phyloP scores from a whole-genome alignment of 2,113 vertebrate genomes.

The Acrocephalus arundinaceus region DNA sequence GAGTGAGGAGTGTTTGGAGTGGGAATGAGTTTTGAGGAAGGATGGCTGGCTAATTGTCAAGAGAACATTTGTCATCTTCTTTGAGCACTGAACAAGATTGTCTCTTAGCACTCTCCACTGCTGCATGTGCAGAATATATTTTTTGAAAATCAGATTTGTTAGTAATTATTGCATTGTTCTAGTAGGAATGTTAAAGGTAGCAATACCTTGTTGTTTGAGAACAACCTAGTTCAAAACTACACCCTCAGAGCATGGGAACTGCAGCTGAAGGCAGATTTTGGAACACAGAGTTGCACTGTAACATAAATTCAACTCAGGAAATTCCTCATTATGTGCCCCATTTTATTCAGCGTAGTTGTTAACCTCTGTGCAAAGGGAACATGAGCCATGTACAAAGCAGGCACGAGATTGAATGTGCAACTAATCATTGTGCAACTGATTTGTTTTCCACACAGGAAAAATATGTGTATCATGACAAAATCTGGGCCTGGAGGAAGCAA shows the following conservation, averaged over 20 bases:
- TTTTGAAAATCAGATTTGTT: background rate
- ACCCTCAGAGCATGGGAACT: background rate
- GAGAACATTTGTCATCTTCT: background rate
- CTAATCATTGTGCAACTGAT: background rate
- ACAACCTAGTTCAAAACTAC: background rate
- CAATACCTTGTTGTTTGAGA: background rate
- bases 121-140: background rate
- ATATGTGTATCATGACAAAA: accelerated
- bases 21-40: background rate
- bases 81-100: background rate
- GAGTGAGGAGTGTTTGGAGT: background rate
- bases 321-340: background rate
- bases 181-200: background rate
- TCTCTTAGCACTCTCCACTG: background rate
- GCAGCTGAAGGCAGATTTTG: background rate
- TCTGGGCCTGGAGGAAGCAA: background rate
- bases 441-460: background rate
- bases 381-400: background rate
- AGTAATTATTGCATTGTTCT: background rate
- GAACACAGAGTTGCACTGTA: background rate
- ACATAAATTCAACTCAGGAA: background rate
- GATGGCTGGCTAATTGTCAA: background rate
- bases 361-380: background rate
- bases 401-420: background rate
- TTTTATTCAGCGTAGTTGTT: background rate